Base-by-base conservation (phyloP, 2,113 vertebrate genomes). In the Lota lota region DNA sequence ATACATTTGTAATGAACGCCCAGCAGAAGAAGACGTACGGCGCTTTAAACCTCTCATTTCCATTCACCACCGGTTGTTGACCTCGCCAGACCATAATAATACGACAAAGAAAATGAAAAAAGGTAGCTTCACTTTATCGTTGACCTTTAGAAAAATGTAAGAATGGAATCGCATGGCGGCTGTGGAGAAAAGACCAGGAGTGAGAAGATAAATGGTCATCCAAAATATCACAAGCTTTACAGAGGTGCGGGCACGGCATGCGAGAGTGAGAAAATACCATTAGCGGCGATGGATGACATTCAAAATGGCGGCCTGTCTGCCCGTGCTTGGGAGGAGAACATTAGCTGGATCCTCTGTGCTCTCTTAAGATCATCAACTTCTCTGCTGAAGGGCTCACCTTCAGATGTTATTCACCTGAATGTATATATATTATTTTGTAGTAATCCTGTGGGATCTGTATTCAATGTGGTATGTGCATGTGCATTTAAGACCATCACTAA, bases 281-380 rank as follows among this genome's bases (percentile, higher is more conserved):
- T 65, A 60, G 21, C 63, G 6, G 33, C 18, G 56, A 72, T 51
- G 18, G 64, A 66, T 72, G 40, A 4, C 8, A 60, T 61, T 24
- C 12, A 20, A 53, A 22, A 50, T 4, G 24, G 63, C 5, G 61
- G 50, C 50, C 50, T 18, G 22, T 24, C 22, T 63, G 21, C 20
- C n/a, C 10, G 1, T 47, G 62, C 56, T 63, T 47, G n/a, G 53
- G 28, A 6, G 28, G 22, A 40, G 20, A 64, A 33, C 59, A 14
- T 15, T 61, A 58, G 61, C n/a, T 20, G 40, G 53, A 53, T 18
- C 47, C 22, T 59, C 19, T 18, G 24, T 11, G 15, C 58, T 22
- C 16, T 63, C n/a, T 21, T 28, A 62, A 54, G 40, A 69, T 22
- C 67, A 69, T 69, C 59, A 69, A 62, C 21, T 57, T 57, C 54